phyloP scores from a whole-genome alignment of 2,888 invertebrate genomes.

The Oxytorus armatus region DNA sequence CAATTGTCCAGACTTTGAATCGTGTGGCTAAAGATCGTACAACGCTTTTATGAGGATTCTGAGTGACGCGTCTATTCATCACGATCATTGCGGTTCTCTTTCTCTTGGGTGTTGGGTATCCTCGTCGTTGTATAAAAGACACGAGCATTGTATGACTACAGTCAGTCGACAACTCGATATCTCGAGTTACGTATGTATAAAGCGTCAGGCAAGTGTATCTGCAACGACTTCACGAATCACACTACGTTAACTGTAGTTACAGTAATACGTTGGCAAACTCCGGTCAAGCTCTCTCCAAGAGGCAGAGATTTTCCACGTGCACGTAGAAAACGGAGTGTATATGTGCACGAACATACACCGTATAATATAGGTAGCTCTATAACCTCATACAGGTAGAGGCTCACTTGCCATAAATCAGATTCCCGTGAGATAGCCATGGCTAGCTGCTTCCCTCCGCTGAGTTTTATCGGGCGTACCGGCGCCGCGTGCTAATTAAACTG shows the following conservation, averaged over 20 bases:
- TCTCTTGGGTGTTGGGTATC: neutral
- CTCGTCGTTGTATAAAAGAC: slow-evolving; percentile 10
- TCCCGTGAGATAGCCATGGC: slow-evolving; percentile 82
- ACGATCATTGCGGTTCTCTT: neutral
- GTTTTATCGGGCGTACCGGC: slow-evolving; percentile 83
- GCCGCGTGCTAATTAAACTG: slow-evolving; percentile 84
- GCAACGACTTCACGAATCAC: slow-evolving; percentile 38
- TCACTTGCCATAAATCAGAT: slow-evolving; percentile 84
- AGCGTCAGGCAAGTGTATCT: slow-evolving; percentile 42
- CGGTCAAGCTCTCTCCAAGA: slow-evolving; percentile 26
- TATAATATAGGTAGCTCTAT: slow-evolving; percentile 17
- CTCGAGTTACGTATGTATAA: slow-evolving; percentile 22
- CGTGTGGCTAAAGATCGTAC: no score
- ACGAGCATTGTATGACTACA: slow-evolving; percentile 5
- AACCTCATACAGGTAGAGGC: slow-evolving; percentile 62
- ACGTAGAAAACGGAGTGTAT: slow-evolving; percentile 22
- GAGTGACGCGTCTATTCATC: neutral
- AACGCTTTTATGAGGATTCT: neutral
- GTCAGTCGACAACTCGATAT: slow-evolving; percentile 47
- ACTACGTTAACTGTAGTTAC: slow-evolving; percentile 21
- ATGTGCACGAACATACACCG: slow-evolving; percentile 8
- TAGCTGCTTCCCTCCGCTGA: slow-evolving; percentile 81
- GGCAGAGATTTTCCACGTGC: slow-evolving; percentile 47
- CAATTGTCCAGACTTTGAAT: no score
- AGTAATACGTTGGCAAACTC: slow-evolving; percentile 32